Base-by-base conservation (phyloP, 1,140 invertebrate genomes). In the Bombus confusus region DNA sequence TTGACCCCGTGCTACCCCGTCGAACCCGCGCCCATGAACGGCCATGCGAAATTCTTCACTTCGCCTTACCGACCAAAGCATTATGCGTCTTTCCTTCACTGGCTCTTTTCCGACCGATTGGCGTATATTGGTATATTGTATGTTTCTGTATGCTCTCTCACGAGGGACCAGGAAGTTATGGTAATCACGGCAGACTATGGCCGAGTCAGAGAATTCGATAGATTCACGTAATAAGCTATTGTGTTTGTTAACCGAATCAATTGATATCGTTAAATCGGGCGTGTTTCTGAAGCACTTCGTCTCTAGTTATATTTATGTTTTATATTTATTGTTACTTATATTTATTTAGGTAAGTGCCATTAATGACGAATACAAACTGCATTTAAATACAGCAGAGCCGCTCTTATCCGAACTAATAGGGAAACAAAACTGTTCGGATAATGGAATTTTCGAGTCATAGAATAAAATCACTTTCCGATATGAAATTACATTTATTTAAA, bases 1-100 rank as follows among this genome's bases (percentile, higher is more conserved):
- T 69, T 83, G 82, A 76, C 68, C 74, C 88, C 62, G 39, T 34
- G 25, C 52, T 31, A 15, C 47, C 66, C 41, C 43, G 39, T 57
- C 39, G 39, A 41, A 28, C 68, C 37, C 6, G n/a, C 52, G 66
- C 39, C 78, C 77, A 73, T 64, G 34, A 79, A 89, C 82, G 59
- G 78, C 59, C 69, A 76, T 71, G 88, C 71, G 82, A 83, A 90
- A 87, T 83, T 89, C 88, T 83, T 77, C 66, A 81, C 79, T 80
- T 73, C 81, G 22, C 34, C 31, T 31, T 69, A 37, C 52, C 71
- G 2, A 15, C 66, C 43, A 62, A 71, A 37, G 31, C 59, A 31
- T 77, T 62, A 77, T 41, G 57, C 75, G 37, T 31, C 57, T 77
- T 77, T 9, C 31, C 57, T 10, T 31, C 57, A 13, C 37, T 31